Percentiles rank a stretch among this genome's conserved stretches.
Evolutionary conservation across 1,140 invertebrate species (phyloP).

Genomic region (Thaumatotibia leucotreta): DNA sequence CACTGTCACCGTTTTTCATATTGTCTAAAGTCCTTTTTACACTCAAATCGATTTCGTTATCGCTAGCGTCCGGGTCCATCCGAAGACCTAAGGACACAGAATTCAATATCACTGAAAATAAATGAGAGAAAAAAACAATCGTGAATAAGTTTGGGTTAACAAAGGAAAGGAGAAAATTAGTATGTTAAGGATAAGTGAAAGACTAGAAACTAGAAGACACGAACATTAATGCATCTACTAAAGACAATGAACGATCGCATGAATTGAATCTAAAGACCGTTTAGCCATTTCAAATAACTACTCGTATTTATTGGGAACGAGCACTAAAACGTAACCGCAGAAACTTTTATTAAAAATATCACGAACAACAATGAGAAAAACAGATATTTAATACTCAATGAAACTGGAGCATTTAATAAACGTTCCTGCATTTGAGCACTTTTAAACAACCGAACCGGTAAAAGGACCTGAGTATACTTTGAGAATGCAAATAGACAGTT

Average conservation of each 20-base stretch:
- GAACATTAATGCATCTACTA: neutral
- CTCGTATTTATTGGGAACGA: neutral
- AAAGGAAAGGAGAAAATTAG: slow-evolving; percentile 16
- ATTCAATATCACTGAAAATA: slow-evolving; percentile 76
- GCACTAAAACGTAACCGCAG: neutral
- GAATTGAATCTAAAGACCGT: neutral
- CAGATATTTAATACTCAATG: neutral
- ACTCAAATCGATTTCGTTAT: slow-evolving; percentile 72
- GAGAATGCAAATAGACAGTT: neutral
- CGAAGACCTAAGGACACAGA: slow-evolving; percentile 75
- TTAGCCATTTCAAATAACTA: neutral
- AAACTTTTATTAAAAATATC: neutral
- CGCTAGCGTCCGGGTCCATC: slow-evolving; percentile 72
- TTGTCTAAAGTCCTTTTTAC: slow-evolving; percentile 74
- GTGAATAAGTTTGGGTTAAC: slow-evolving; percentile 36
- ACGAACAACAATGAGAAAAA: neutral
- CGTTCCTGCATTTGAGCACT: neutral
- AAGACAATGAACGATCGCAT: neutral
- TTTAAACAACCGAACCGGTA: neutral
- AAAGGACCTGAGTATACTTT: neutral
- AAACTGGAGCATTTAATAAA: neutral
- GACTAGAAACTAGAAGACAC: neutral
- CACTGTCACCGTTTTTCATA: slow-evolving; percentile 71
- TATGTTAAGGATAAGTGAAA: neutral
- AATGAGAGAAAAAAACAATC: slow-evolving; percentile 60